Base-by-base conservation (phyloP, 2,113 vertebrate species). In the Petromus typicus region DNA sequence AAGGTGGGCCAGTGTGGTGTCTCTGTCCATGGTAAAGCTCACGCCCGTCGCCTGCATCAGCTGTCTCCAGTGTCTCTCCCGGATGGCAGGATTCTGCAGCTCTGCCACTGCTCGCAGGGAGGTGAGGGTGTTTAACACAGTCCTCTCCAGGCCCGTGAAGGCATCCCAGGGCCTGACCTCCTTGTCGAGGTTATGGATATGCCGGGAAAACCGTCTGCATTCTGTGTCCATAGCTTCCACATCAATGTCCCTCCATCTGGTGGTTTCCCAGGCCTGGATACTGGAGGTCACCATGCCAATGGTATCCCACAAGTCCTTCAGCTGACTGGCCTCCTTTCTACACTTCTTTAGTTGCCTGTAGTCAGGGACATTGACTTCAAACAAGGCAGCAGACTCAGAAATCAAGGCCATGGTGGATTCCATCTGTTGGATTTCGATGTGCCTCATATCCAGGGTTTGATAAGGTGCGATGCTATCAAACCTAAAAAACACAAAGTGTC, bases 191-290 rank as follows among this genome's bases (percentile, higher is more conserved):
- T 88, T 97, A 4, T 99, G 97, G 22, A 99, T 99, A 30, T 99
- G 99, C 92, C 99, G 99, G 7, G 99, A 98, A 95, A 99, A 99
- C n/a, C 66, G 98, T 83, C 98, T 99, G 96, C 99, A 99, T 95
- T 99, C 99, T 84, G 98, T 71, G 2, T 99, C 99, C 99, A 99
- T 99, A 95, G 98, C 98, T 81, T 99, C 99, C 96, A 99, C 99
- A 0, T 99, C 97, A 85, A 99, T 99, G 34, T 99, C 98, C 64
- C 94, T 98, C 99, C 99, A 99, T 1, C 34, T 98, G 22, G 99
- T 99, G 34, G 94, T 98, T 96, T 99, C 98, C 99, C 99, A 99
- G 82, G 98, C 98, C 0, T 90, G 95, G 40, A 99, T 98, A 95
- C 98, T 99, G 51, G 98, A 99, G 51, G 98, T 98, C 92, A 99